Evolutionary conservation across 2,113 vertebrate species (phyloP), one percentile per base, ranked within the genome.

Genomic region (Orthonyx spaldingii): DNA sequence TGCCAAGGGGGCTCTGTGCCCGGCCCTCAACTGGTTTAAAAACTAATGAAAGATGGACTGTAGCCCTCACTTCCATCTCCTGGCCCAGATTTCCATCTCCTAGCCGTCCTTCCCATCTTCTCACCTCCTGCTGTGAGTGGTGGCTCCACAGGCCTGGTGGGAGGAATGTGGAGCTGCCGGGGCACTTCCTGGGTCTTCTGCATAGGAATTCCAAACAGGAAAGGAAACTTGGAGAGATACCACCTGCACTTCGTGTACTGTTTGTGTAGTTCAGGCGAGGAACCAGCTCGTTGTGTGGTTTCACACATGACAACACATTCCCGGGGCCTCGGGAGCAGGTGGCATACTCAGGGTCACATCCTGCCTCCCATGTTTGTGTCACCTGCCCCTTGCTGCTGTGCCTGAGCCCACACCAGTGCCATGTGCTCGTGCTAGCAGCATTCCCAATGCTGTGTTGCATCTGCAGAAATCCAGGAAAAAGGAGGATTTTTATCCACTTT

Each of bases 241-340:
- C 21, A 21, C n/a, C 42, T 53, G 28, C 39, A 26, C 41, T 69
- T 61, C 8, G 2, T 4, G 0, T 13, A 3, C 17, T 0, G 1
- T 26, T 80, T 32, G 32, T 61, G 49, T 7, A 17, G 22, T 52
- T 76, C 13, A 30, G 32, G 30, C 0, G 1, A 65, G 71, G 46
- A 64, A 21, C 50, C 9, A 9, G 49, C 70, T 75, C 2, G 0
- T 9, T 26, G 42, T 32, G 35, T 2, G 1, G 28, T 57, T 57
- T 50, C 64, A 41, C 2, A 65, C 2, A 1, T 9, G 55, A 13
- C 24, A 13, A 1, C 8, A 1, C 1, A 0, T 30, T 61, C 41
- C 26, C 1, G 16, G 17, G 26, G 18, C 33, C 59, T 55, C 0
- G 0, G 66, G 70, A 42, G 47, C 2, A 6, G 52, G 53, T 8